A percentile compares a stretch with the other conserved stretches of the same genome.
These are phyloP conservation scores for Ranitomeya imitator DNA, from an alignment of 2,113 vertebrate species.

Conservation along the genomic window DNA sequence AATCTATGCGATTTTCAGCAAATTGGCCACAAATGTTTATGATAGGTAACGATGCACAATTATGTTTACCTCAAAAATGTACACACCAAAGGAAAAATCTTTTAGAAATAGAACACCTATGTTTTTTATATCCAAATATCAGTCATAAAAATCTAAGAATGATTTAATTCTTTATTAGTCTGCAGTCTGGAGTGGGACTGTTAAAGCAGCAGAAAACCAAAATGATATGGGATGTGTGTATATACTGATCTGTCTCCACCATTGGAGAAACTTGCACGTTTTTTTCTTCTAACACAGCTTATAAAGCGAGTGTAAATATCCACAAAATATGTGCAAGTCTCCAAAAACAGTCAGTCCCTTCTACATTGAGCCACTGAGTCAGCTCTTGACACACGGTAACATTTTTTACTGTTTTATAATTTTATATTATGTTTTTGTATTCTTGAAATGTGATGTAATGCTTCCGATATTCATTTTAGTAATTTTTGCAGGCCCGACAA, in stretches of 20 bases:
- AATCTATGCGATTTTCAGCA: not conserved
- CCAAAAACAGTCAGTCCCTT: not conserved
- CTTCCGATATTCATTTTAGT: slow-evolving; percentile 79
- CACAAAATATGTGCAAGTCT: not conserved
- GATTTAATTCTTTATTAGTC: not conserved
- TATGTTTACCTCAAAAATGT: slow-evolving; percentile 22
- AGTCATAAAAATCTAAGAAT: not conserved
- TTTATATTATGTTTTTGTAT: slow-evolving; percentile 79
- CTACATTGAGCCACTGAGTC: slow-evolving; percentile 8
- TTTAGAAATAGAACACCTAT: not conserved
- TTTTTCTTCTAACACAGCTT: not conserved
- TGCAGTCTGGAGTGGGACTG: not conserved
- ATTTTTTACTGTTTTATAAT: slow-evolving; percentile 77
- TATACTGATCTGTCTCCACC: not conserved
- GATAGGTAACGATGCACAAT: slow-evolving; percentile 11
- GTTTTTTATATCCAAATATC: not conserved
- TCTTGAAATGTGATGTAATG: slow-evolving; percentile 77
- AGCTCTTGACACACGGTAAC: slow-evolving; percentile 64
- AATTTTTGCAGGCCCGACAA: slow-evolving; percentile 12
- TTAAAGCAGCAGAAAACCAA: not conserved
- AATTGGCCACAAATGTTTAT: not conserved
- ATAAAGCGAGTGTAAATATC: not conserved
- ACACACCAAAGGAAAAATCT: slow-evolving; percentile 19
- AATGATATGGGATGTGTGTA: not conserved
- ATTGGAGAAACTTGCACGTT: not conserved